Conservation (phyloP, 2,888 invertebrate genomes). For the Notodonta dromedarius region DNA sequence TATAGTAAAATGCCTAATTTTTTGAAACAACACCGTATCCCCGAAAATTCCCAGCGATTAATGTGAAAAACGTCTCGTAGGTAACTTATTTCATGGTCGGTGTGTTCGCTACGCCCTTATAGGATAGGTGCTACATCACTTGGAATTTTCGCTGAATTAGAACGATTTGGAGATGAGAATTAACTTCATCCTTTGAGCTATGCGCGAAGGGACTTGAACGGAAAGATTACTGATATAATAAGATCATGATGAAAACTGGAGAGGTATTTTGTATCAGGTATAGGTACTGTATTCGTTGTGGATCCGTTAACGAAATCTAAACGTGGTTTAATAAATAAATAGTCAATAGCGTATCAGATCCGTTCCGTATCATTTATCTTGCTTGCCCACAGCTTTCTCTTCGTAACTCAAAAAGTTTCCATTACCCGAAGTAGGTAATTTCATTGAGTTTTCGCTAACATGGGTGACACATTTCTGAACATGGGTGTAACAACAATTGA, state of each 20-base stretch:
- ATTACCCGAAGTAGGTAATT: too few species aligned
- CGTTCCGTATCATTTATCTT: too few species aligned
- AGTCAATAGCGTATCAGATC: too few species aligned
- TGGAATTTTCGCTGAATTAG: constrained; percentile 21
- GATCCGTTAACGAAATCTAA: too few species aligned
- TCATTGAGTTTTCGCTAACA: too few species aligned
- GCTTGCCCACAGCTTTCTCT: too few species aligned
- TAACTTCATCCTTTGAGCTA: constrained; percentile 20
- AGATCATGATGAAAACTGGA: constrained; percentile 16
- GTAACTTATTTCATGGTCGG: constrained; percentile 47
- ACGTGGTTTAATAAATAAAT: too few species aligned
- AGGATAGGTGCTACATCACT: constrained; percentile 8
- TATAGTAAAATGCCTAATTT: constrained; percentile 11
- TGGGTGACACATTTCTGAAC: too few species aligned
- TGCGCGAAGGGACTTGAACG: constrained; percentile 6
- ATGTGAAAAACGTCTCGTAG: constrained; percentile 35
- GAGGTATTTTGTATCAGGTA: neutral
- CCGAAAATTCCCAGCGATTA: constrained; percentile 10
- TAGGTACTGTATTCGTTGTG: too few species aligned
- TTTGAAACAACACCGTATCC: neutral
- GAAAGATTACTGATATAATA: constrained; percentile 20
- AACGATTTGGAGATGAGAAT: constrained; percentile 29
- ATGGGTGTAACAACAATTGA: too few species aligned
- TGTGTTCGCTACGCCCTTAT: constrained; percentile 9
- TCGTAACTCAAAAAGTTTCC: too few species aligned